A percentile compares a stretch with the other conserved stretches of the same genome.
phyloP scores from a whole-genome alignment of 2,888 invertebrate species.

The Ceratothoa steindachneri region DNA sequence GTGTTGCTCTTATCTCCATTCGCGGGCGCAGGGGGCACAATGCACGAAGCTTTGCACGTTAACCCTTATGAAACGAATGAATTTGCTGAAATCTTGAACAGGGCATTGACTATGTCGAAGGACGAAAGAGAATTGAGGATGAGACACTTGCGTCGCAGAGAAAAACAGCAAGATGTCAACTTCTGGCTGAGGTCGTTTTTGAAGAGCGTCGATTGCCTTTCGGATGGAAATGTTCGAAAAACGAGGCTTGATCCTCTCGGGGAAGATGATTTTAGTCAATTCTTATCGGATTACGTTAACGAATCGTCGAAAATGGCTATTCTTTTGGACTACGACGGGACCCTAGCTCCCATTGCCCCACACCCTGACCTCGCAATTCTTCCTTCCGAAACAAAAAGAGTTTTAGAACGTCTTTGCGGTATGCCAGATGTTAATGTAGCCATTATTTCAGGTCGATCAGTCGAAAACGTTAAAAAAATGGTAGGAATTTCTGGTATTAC shows the following conservation, averaged over 20 bases:
- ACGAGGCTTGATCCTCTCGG: constrained; percentile 65
- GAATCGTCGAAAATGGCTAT: constrained; percentile 53
- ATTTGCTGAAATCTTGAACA: constrained; percentile 54
- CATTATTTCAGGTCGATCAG: constrained; percentile 54
- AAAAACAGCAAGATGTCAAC: constrained; percentile 53
- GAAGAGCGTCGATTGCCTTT: constrained; percentile 43
- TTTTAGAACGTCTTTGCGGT: constrained; percentile 52
- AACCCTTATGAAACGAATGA: constrained; percentile 55
- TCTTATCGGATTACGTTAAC: constrained; percentile 52
- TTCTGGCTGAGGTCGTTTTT: constrained; percentile 54
- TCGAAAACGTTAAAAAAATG: constrained; percentile 54
- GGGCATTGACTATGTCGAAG: constrained; percentile 55
- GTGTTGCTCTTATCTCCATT: constrained; percentile 55
- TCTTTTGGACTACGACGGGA: constrained; percentile 56
- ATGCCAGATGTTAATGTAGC: constrained; percentile 55
- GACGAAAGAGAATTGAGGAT: constrained; percentile 55
- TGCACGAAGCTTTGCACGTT: constrained; percentile 55
- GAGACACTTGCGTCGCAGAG: constrained; percentile 54
- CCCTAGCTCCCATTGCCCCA: constrained; percentile 54
- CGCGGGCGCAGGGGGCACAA: constrained; percentile 54
- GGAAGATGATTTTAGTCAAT: constrained; percentile 54
- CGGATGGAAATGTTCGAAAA: constrained; percentile 16
- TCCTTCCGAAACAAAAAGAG: constrained; percentile 53
- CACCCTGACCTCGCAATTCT: constrained; percentile 55
- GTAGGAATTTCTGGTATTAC: constrained; percentile 55